Evolutionary conservation across 2,888 invertebrate species (phyloP), one percentile per base, ranked within the genome.

Genomic region (Philaethria dido): DNA sequence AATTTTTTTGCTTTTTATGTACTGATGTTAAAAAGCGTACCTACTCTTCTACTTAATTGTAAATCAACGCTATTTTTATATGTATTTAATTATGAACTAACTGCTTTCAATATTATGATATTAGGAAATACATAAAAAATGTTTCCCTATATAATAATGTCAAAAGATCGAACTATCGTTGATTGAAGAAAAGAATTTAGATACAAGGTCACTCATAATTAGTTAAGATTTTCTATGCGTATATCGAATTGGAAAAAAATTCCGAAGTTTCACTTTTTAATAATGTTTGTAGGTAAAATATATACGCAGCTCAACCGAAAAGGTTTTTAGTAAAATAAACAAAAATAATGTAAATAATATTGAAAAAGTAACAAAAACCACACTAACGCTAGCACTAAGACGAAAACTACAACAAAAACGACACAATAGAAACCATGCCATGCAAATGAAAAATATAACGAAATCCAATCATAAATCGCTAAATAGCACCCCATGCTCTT

Each of bases 391-490:
- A 86, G 88, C 86, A 80, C 80, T 79, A 77, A 82, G 83, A 81
- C 72, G 80, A 80, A 60, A 68, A 80, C 82, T 82, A 84, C 81
- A 78, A 76, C 79, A 75, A 80, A 80, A 84, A 77, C 75, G 79
- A 79, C 80, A 84, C 82, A 78, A 81, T 79, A 84, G 85, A 79
- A 78, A 77, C 81, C 90, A 91, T 91, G 89, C 90, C 89, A 92
- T 91, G 91, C 91, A 89, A 86, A 79, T 77, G 73, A 69, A 75
- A 71, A 75, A 69, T 72, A 71, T 25, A 20, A 72, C 70, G 75
- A 77, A 74, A 72, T 76, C 78, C 79, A 82, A 78, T 72, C 73
- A 77, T 70, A 74, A 75, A 78, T 72, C 71, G 72, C 64, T 66
- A 73, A 73, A 70, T 66, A 72, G 73, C 64, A 76, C 79, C 76